These are phyloP conservation scores for Abramis brama DNA, from an alignment of 2,113 vertebrate genomes.

Conservation along the genomic window DNA sequence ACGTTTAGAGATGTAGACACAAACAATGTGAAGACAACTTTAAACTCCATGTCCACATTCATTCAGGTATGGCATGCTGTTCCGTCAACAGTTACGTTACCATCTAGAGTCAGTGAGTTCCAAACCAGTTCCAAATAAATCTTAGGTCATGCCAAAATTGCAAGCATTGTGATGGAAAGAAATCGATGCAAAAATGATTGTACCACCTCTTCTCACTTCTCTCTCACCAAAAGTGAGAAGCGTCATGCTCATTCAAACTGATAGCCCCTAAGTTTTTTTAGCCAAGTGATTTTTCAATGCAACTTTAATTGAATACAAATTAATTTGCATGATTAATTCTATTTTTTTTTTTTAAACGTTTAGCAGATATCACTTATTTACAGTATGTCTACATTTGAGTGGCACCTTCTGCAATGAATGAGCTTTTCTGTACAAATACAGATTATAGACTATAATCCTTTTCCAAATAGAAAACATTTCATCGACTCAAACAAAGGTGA, in stretches of 20 bases:
- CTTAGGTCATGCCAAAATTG: not conserved
- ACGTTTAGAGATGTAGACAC: not conserved
- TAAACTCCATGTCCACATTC: not conserved
- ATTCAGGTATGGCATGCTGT: not conserved
- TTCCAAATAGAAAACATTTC: not conserved
- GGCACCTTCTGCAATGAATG: not conserved
- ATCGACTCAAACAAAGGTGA: not conserved
- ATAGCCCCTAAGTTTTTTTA: no score
- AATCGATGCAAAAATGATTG: not conserved
- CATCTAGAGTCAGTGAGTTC: not conserved
- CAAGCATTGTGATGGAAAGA: not conserved
- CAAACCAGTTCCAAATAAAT: not conserved
- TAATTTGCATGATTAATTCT: no score
- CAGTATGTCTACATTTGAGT: not conserved
- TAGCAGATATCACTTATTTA: not conserved
- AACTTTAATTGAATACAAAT: no score
- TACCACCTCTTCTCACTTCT: not conserved
- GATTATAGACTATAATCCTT: not conserved
- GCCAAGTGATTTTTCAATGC: no score
- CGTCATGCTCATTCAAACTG: not conserved
- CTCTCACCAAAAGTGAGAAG: not conserved
- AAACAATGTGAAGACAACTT: not conserved
- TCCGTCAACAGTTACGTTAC: not conserved
- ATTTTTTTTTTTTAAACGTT: not conserved
- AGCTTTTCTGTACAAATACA: not conserved